phyloP scores from a whole-genome alignment of 2,888 invertebrate genomes.

The Steinernema scapterisci region DNA sequence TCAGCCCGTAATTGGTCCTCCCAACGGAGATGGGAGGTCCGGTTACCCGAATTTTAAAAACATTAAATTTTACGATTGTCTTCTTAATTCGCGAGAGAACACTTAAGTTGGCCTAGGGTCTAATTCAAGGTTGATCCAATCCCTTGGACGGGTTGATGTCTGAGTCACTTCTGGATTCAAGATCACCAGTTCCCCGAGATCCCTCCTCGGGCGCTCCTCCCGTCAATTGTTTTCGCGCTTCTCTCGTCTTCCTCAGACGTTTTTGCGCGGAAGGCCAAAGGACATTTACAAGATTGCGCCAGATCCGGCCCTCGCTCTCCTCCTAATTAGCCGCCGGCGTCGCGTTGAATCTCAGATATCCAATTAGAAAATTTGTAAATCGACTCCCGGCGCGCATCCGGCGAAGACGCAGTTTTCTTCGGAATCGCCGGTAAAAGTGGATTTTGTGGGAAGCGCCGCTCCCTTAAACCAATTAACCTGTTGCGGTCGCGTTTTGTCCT shows the following conservation, averaged over 20 bases:
- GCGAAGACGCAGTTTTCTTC: neutral
- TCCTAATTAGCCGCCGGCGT: conserved; percentile 17
- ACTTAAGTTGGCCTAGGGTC: no score
- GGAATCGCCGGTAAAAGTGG: neutral
- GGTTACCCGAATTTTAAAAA: neutral
- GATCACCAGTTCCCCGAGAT: neutral
- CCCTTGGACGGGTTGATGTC: no score
- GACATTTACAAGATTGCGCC: conserved; percentile 23
- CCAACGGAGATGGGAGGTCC: no score
- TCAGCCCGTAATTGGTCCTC: no score
- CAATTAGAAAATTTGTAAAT: conserved; percentile 28
- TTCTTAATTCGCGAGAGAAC: neutral
- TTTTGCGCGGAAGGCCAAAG: conserved; percentile 12
- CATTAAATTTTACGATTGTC: conserved; percentile 10
- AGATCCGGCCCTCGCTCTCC: conserved; percentile 1
- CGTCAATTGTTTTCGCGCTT: neutral
- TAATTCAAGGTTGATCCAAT: no score
- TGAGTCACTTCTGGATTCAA: no score
- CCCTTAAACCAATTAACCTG: conserved; percentile 14
- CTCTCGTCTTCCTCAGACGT: neutral
- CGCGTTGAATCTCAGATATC: conserved; percentile 25
- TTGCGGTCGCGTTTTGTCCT: conserved; percentile 2
- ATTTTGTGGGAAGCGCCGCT: neutral
- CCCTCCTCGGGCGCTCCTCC: neutral
- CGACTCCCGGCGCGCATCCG: neutral